Evolutionary conservation across 2,888 invertebrate species (phyloP), one percentile per base, ranked within the genome.

Genomic region (Dioctria linearis): DNA sequence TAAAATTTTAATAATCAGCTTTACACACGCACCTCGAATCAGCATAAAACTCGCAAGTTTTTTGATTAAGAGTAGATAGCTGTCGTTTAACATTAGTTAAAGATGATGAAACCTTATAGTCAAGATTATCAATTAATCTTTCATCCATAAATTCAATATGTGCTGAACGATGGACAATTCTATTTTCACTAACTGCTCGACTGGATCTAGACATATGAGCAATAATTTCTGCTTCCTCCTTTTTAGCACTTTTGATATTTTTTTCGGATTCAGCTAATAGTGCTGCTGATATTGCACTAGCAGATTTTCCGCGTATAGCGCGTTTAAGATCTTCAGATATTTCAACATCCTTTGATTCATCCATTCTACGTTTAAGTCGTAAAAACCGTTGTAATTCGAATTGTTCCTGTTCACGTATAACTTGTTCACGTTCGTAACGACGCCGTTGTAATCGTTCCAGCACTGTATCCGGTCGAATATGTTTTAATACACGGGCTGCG

Each of bases 231-330:
- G 88, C 87, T 80, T 88, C 88, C 80, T 88, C 85, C 79, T 84
- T 80, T 66, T 86, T 87, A 81, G 87, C 86, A 73, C 80, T 79
- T 83, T 87, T 86, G 25, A 89, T 88, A 84, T 90, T 90, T 83
- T 87, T 89, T 83, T 88, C 86, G 82, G 90, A 92, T 84, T 93
- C 92, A 57, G 91, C 90, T 63, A 94, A 87, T 61, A 94, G 88
- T 11, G 92, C 92, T 82, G 91, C 91, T 83, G 92, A 93, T 82
- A 95, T 95, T 66, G 93, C 93, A 85, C 91, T 92, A 5, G 95
- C 95, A 3, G 95, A 95, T 90, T 93, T 95, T 73, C 94, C 95
- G 85, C 93, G 91, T 67, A 94, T 88, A 71, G 87, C 86, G 83
- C 88, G 87, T 84, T 90, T 90, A 83, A 90, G 91, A 83, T 91